These are phyloP conservation scores for Brachionus sp. DNA, from an alignment of 1,140 invertebrate genomes.

Conservation along the genomic window DNA sequence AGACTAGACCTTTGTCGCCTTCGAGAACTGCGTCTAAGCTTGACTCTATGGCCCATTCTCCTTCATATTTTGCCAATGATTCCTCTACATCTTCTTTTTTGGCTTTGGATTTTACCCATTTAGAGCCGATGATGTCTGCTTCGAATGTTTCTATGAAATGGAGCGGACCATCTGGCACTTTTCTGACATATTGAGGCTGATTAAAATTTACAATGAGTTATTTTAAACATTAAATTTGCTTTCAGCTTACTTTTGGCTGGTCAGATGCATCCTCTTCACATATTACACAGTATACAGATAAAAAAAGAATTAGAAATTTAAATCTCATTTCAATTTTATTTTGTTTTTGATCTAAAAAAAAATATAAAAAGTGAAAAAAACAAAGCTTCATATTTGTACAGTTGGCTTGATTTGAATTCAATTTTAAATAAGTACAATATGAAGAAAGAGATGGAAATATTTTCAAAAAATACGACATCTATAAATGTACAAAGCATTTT, in stretches of 20 bases:
- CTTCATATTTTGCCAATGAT: conserved; percentile 65
- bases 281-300: background rate
- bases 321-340: background rate
- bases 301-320: background rate
- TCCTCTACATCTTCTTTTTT: conserved; percentile 89
- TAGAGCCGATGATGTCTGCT: conserved; percentile 48
- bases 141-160: conserved; percentile 33
- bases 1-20: conserved; percentile 79
- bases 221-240: background rate
- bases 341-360: background rate
- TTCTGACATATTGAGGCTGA: conserved; percentile 9
- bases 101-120: conserved; percentile 82
- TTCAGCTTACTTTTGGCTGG: background rate
- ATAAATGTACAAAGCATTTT: background rate
- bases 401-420: background rate
- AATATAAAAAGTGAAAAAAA: background rate
- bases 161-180: background rate
- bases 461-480: background rate
- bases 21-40: conserved; percentile 71
- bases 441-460: background rate
- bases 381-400: background rate
- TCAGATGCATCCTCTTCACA: background rate
- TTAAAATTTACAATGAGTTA: background rate
- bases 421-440: background rate
- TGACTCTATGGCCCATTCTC: conserved; percentile 73